phyloP scores from a whole-genome alignment of 1,140 invertebrate species.

The Tribolium madens region DNA sequence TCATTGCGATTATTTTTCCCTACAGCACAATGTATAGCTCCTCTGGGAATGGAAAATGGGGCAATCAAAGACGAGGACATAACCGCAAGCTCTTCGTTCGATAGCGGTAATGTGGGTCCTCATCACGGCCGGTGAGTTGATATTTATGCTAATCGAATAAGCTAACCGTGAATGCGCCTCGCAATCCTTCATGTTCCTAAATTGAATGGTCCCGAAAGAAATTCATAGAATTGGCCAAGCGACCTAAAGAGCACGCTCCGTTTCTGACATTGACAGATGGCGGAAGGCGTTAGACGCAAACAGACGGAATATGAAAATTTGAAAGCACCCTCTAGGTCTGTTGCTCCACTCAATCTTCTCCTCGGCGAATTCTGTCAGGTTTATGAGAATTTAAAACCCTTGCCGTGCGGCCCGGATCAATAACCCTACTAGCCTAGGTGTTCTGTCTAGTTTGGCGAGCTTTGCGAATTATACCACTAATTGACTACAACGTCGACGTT shows the following conservation, averaged over 20 bases:
- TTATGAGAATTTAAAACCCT: conserved; percentile 56
- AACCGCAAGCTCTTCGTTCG: conserved; percentile 89
- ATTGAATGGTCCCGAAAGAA: conserved; percentile 54
- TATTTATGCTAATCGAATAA: conserved; percentile 54
- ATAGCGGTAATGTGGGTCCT: conserved; percentile 91
- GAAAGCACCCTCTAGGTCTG: conserved; percentile 53
- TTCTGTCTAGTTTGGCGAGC: conserved; percentile 7
- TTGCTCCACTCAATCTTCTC: conserved; percentile 55
- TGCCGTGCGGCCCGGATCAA: conserved; percentile 51
- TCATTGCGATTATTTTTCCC: conserved; percentile 56
- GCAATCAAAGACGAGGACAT: conserved; percentile 87
- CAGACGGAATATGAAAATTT: conserved; percentile 57
- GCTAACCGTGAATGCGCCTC: conserved; percentile 44
- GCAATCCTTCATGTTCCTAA: conserved; percentile 53
- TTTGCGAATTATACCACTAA: conserved; percentile 1
- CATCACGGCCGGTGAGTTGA: conserved; percentile 86
- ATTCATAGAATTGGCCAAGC: conserved; percentile 55
- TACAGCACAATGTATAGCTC: conserved; percentile 83
- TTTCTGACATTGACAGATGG: conserved; percentile 55
- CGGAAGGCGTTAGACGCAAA: conserved; percentile 55
- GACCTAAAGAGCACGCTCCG: conserved; percentile 46
- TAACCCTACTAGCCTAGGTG: conserved; percentile 44
- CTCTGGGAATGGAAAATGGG: conserved; percentile 93
- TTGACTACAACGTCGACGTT: not conserved
- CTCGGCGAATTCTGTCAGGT: conserved; percentile 52